These are phyloP conservation scores for Triops cancriformis DNA, from an alignment of 1,140 invertebrate genomes.

Conservation along the genomic window DNA sequence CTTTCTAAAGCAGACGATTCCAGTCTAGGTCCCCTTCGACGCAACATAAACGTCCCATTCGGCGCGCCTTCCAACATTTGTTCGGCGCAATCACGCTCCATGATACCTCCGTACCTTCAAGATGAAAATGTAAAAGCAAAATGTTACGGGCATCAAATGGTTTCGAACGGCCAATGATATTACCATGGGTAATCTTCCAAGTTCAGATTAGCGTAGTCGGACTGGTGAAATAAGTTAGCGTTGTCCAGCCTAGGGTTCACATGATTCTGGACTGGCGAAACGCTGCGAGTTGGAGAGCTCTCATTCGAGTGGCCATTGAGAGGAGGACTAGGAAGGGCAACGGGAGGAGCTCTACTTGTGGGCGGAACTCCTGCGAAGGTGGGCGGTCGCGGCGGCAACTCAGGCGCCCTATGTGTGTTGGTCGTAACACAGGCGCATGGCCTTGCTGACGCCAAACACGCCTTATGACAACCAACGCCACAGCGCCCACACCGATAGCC, in stretches of 20 bases:
- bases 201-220: slow-evolving; percentile 35
- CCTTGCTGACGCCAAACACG: slow-evolving; percentile 27
- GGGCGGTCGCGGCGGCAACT: slow-evolving; percentile 32
- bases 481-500: slow-evolving; percentile 70
- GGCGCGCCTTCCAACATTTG: slow-evolving; percentile 62
- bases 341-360: neutral
- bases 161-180: slow-evolving; percentile 25
- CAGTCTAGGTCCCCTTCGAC: slow-evolving; percentile 57
- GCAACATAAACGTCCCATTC: slow-evolving; percentile 79
- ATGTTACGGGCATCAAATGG: neutral
- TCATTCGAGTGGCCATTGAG: slow-evolving; percentile 19
- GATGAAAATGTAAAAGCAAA: neutral
- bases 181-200: slow-evolving; percentile 40
- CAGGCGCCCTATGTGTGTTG: slow-evolving; percentile 30
- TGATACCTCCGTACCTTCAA: slow-evolving; percentile 70
- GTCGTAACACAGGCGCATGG: neutral
- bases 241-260: neutral
- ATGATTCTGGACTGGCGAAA: slow-evolving; percentile 20
- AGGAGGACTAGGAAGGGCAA: slow-evolving; percentile 29
- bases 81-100: slow-evolving; percentile 75
- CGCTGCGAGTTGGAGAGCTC: neutral
- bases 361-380: slow-evolving; percentile 8
- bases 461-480: slow-evolving; percentile 45
- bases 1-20: slow-evolving; percentile 45
- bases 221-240: neutral